Evolutionary conservation across 2,797 vertebrate genomes (phyloP).

Genomic region (Novumbra hubbsi): DNA sequence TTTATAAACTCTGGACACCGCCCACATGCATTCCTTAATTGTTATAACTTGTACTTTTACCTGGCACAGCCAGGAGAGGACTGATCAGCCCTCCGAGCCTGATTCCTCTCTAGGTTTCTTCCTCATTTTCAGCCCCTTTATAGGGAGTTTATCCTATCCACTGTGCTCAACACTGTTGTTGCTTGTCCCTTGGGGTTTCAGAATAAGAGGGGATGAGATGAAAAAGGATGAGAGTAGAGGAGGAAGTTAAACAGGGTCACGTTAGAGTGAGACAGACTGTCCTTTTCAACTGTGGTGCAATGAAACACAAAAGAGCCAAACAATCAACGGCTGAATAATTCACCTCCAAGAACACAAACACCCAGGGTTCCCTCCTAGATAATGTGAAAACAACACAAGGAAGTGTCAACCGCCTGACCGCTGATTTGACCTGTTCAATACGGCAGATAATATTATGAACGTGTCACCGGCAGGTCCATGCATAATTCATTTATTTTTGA

Average conservation of each 20-base stretch:
- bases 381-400: constrained; percentile 59
- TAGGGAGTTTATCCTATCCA: too few species aligned
- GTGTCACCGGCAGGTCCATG: constrained; percentile 27
- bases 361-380: constrained; percentile 59
- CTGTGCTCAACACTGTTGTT: too few species aligned
- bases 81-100: too few species aligned
- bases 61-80: too few species aligned
- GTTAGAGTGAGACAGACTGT: constrained; percentile 2
- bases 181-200: too few species aligned
- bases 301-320: constrained; percentile 40
- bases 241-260: background rate
- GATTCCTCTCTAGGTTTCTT: too few species aligned
- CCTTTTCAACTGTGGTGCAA: background rate
- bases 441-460: background rate
- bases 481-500: constrained; percentile 41
- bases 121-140: too few species aligned
- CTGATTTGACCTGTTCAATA: constrained; percentile 9
- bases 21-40: too few species aligned
- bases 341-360: constrained; percentile 55
- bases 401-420: too few species aligned
- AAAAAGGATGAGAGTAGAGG: background rate
- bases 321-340: constrained; percentile 72
- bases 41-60: too few species aligned
- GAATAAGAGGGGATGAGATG: background rate
- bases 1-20: too few species aligned